Evolutionary conservation across 2,797 vertebrate species (phyloP).

Genomic region (Zalophus californianus): DNA sequence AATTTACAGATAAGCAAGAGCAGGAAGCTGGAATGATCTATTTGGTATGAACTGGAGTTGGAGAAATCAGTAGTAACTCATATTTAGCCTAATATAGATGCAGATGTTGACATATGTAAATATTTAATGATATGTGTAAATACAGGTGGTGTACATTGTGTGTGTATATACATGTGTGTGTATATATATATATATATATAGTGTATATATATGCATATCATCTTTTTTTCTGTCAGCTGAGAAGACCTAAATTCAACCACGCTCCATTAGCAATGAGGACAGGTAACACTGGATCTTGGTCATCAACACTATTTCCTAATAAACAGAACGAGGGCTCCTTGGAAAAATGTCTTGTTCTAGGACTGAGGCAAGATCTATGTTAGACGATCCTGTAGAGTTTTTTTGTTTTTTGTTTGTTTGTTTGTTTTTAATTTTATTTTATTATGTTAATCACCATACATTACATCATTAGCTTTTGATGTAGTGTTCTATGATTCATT

Average conservation of each 20-base stretch:
- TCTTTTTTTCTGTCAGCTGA: neutral
- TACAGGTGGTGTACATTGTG: neutral
- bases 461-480: too few species aligned
- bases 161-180: too few species aligned
- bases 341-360: neutral
- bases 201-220: neutral
- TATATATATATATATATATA: neutral
- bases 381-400: neutral
- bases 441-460: too few species aligned
- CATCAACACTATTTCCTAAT: neutral
- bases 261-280: neutral
- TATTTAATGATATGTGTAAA: neutral
- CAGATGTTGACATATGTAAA: neutral
- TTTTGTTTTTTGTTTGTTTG: too few species aligned
- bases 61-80: neutral
- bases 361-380: neutral
- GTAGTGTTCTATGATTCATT: too few species aligned
- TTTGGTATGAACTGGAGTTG: neutral
- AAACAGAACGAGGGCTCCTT: neutral
- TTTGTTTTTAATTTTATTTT: too few species aligned
- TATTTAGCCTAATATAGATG: neutral
- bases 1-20: neutral
- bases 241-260: neutral
- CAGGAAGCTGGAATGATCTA: neutral
- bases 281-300: neutral